Percentiles rank a stretch among this genome's conserved stretches.
Conservation (phyloP, 2,113 vertebrate species). For the Triplophysa tibetana region DNA sequence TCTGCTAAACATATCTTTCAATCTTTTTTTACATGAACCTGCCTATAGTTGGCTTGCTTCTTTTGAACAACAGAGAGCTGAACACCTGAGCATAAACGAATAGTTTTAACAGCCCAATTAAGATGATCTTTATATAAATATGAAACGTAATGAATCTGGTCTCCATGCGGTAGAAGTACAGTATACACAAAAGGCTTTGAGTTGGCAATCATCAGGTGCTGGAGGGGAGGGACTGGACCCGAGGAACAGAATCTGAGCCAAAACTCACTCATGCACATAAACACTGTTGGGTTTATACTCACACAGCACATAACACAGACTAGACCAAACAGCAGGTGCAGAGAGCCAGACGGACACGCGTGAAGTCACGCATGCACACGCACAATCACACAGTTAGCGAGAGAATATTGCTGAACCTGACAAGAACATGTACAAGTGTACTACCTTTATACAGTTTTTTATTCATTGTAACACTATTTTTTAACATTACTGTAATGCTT, state of each 20-base stretch:
- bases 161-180: neutral
- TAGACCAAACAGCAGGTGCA: neutral
- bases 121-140: neutral
- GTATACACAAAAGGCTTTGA: neutral
- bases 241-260: slow-evolving; percentile 35
- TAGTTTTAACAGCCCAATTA: neutral
- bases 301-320: slow-evolving; percentile 6
- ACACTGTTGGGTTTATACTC: slow-evolving; percentile 28
- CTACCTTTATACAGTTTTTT: neutral
- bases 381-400: neutral
- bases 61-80: no score
- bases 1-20: no score
- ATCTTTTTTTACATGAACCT: no score
- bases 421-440: neutral
- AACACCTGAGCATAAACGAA: neutral
- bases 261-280: slow-evolving; percentile 50
- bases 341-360: neutral
- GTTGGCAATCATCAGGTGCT: slow-evolving; percentile 13
- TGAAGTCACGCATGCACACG: neutral
- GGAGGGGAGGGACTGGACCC: neutral
- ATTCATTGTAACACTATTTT: neutral
- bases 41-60: no score
- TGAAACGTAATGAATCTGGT: neutral
- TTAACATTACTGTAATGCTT: no score
- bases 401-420: neutral